Evolutionary conservation across 2,888 invertebrate genomes (phyloP), one percentile per base, ranked within the genome.

Genomic region (Chelonus formosanus): DNA sequence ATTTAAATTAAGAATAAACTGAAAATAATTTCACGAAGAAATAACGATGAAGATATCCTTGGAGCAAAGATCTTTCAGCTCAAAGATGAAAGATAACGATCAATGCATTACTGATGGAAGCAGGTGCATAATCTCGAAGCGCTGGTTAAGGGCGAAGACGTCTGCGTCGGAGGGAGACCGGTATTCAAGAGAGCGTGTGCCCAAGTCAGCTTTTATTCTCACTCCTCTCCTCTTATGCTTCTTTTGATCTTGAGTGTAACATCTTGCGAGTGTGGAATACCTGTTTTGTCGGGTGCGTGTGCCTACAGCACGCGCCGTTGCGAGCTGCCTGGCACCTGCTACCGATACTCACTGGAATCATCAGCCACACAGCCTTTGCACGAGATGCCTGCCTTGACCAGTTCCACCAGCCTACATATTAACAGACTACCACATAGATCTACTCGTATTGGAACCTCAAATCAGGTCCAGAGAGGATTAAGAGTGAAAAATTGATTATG

Each of bases 291-390:
- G 64, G 65, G 35, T 57, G 62, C 57, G 54, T 45, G 60, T 61
- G 66, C 64, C 59, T 52, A 54, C 50, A 65, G 69, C 71, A 70
- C 73, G 71, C 67, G 73, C 68, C 68, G 70, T 62, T 65, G 68
- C 69, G 65, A 69, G 72, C 50, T 60, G 74, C 73, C 73, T 72
- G 77, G 78, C 81, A 82, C 82, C 81, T 81, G 82, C 82, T 79
- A 75, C 78, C 70, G 71, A 71, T 67, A 52, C 52, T 52, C 32
- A 32, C 53, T 47, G 31, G 44, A 40, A 40, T 52, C 53, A 44
- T 44, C 53, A 43, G 47, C 10, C 32, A 52, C 20, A 20, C 52
- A 32, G 32, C 32, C 52, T 52, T 4, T 8, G 58, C 58, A 58
- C 58, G 58, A 58, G 58, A 45, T 58, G 34, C 44, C 10, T 47